Percentiles rank a stretch among this genome's conserved stretches.
Evolutionary conservation across 2,797 vertebrate genomes (phyloP).

Genomic region (Gallinago nigripennis): DNA sequence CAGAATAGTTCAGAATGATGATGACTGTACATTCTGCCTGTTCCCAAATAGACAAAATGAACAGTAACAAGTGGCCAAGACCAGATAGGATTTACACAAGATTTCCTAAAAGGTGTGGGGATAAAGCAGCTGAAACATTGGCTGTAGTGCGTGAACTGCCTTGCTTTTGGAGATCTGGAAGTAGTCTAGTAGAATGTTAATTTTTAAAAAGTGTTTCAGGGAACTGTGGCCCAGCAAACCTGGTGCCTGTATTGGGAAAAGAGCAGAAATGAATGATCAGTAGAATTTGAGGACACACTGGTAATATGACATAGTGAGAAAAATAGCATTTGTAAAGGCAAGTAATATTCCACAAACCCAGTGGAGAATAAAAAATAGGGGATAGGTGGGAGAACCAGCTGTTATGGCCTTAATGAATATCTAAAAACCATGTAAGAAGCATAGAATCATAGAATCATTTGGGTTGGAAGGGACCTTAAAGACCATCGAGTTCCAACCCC

Average conservation of each 20-base stretch:
- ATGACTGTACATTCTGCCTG: not conserved
- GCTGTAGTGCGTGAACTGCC: not conserved
- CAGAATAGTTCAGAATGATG: not conserved
- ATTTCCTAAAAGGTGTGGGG: not conserved
- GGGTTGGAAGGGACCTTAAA: no score
- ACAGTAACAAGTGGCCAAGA: not conserved
- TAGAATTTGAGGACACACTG: not conserved
- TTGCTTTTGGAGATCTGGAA: not conserved
- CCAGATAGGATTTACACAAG: not conserved
- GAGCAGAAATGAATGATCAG: not conserved
- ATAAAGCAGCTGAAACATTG: not conserved
- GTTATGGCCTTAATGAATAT: not conserved
- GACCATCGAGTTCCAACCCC: no score
- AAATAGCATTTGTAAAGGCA: not conserved
- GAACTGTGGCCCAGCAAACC: not conserved
- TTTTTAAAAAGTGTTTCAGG: not conserved
- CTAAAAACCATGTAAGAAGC: not conserved
- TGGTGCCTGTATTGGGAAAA: not conserved
- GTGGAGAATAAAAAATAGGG: not conserved
- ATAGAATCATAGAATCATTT: no score
- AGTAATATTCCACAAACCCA: not conserved
- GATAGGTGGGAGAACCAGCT: not conserved
- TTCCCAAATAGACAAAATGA: not conserved
- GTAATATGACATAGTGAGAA: not conserved
- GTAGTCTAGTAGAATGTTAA: not conserved